A percentile compares a stretch with the other conserved stretches of the same genome.
phyloP scores from a whole-genome alignment of 2,113 vertebrate species.

The Catagonus wagneri region DNA sequence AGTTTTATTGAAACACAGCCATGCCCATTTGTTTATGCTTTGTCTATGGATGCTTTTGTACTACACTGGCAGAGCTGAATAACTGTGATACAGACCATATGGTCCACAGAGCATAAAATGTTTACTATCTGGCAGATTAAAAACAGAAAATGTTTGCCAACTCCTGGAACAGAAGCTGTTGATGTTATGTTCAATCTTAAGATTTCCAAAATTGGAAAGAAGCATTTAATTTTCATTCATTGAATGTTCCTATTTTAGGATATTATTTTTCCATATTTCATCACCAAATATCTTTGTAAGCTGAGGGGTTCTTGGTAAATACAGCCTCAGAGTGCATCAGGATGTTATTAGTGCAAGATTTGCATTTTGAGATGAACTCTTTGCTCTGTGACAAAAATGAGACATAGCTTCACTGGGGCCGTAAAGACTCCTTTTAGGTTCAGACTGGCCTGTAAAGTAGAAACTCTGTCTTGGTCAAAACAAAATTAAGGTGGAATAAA shows the following conservation, averaged over 20 bases:
- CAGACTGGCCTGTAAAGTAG: background rate
- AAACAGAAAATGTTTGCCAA: background rate
- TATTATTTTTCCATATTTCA: background rate
- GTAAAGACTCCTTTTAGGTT: background rate
- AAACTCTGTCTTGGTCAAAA: conserved; percentile 42
- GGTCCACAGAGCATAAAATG: background rate
- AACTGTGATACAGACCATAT: background rate
- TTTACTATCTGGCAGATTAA: background rate
- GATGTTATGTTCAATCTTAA: background rate
- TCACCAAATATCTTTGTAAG: conserved; percentile 2
- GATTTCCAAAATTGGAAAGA: background rate
- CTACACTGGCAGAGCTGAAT: background rate
- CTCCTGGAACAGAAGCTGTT: background rate
- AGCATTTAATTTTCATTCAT: background rate
- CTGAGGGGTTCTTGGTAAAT: background rate
- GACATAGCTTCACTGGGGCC: background rate
- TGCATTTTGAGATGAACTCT: conserved; percentile 5
- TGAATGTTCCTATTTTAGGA: background rate
- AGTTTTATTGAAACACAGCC: background rate
- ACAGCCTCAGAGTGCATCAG: background rate
- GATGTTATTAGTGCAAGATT: background rate
- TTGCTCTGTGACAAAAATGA: background rate
- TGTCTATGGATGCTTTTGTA: background rate
- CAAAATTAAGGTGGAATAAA: background rate
- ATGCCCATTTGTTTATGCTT: background rate